A percentile compares a stretch with the other conserved stretches of the same genome.
These are phyloP conservation scores for Siniperca chuatsi DNA, from an alignment of 2,113 vertebrate genomes.

Conservation along the genomic window DNA sequence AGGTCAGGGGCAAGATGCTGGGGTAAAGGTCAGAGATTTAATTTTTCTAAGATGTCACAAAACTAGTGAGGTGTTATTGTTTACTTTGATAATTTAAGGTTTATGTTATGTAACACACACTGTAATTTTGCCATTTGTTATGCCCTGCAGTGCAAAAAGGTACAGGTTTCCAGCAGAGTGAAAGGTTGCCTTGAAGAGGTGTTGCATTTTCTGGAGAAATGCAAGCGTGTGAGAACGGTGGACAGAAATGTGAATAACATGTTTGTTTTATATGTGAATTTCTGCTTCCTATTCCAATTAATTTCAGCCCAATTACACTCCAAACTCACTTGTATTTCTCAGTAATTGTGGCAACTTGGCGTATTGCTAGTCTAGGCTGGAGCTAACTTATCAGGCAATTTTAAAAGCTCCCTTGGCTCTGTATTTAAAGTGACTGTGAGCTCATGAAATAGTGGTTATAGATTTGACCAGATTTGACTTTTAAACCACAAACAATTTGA, in stretches of 20 bases:
- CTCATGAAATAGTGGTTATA: slow-evolving; percentile 4
- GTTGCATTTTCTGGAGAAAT: slow-evolving; percentile 11
- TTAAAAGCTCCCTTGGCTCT: slow-evolving; percentile 3
- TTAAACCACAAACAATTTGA: slow-evolving; percentile 30
- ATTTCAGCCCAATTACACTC: not conserved
- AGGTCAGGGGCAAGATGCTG: slow-evolving; percentile 22
- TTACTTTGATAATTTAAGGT: slow-evolving; percentile 31
- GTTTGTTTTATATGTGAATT: not conserved
- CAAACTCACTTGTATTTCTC: not conserved
- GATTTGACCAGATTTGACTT: slow-evolving; percentile 27
- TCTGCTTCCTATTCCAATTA: not conserved
- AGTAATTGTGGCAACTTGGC: not conserved
- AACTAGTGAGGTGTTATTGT: slow-evolving; percentile 36
- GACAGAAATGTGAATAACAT: not conserved
- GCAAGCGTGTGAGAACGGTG: not conserved
- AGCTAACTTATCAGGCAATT: not conserved
- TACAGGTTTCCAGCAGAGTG: slow-evolving; percentile 45
- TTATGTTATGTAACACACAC: slow-evolving; percentile 38
- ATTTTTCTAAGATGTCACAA: slow-evolving; percentile 29
- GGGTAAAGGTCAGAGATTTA: slow-evolving; percentile 46
- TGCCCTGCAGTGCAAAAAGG: slow-evolving; percentile 35
- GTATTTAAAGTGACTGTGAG: slow-evolving; percentile 15
- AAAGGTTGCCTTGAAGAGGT: slow-evolving; percentile 43
- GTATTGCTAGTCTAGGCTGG: not conserved
- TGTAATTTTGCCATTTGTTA: slow-evolving; percentile 48